phyloP scores from a whole-genome alignment of 2,797 vertebrate species.

The Cirrhinus molitorella region DNA sequence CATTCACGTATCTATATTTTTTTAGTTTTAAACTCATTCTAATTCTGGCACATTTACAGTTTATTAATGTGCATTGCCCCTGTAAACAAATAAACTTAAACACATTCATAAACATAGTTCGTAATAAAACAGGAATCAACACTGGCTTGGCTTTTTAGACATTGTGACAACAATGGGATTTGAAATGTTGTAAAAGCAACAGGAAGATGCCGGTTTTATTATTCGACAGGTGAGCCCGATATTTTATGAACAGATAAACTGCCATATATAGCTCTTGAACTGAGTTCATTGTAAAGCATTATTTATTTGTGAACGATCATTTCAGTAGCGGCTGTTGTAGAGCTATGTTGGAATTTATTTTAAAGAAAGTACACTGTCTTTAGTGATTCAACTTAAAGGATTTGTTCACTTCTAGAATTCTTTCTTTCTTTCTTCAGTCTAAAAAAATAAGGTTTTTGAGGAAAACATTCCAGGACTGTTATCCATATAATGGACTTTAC shows the following conservation, averaged over 20 bases:
- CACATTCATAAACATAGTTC: no score
- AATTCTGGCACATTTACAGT: no score
- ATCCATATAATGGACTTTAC: no score
- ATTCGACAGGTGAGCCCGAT: neutral
- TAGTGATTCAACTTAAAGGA: no score
- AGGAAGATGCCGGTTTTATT: neutral
- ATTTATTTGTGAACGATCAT: neutral
- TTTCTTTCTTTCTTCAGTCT: no score
- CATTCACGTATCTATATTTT: no score
- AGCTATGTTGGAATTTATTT: neutral
- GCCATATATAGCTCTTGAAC: neutral
- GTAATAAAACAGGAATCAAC: neutral
- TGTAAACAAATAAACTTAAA: no score
- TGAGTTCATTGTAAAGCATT: neutral
- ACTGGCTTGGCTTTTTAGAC: neutral
- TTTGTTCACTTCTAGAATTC: no score
- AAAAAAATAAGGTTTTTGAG: no score
- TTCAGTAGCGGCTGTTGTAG: neutral
- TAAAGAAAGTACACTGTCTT: neutral
- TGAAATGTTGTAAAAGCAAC: neutral
- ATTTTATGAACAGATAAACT: neutral
- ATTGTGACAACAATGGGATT: neutral
- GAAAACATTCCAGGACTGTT: no score
- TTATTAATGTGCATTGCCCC: no score
- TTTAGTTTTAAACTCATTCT: no score